phyloP scores from a whole-genome alignment of 1,140 invertebrate genomes.

The Tetragonula clypearis region DNA sequence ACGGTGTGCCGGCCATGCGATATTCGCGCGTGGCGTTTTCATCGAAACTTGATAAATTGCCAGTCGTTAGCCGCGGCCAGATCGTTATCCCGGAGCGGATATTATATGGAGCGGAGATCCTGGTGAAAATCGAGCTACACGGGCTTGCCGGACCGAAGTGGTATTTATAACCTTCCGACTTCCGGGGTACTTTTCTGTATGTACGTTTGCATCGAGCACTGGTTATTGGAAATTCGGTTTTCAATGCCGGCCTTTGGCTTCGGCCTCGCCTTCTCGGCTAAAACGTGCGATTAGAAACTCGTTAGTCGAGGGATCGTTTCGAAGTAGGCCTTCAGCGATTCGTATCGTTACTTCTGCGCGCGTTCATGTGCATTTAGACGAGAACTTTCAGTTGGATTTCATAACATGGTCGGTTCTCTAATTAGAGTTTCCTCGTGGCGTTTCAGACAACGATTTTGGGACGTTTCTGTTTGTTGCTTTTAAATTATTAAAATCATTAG shows the following conservation, averaged over 20 bases:
- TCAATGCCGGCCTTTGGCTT: neutral
- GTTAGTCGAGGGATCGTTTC: neutral
- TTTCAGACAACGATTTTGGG: too few relatives aligned
- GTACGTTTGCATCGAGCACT: neutral
- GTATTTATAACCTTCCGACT: conserved; percentile 35
- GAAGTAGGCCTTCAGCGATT: neutral
- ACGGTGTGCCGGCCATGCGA: neutral
- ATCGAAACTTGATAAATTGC: conserved; percentile 43
- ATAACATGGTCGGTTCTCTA: too few relatives aligned
- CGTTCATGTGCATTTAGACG: too few relatives aligned
- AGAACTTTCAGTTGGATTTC: too few relatives aligned
- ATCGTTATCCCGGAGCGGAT: conserved; percentile 38
- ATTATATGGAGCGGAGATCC: conserved; percentile 45
- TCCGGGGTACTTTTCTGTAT: conserved; percentile 12
- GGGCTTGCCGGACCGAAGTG: neutral
- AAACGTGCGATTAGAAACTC: conserved; percentile 10
- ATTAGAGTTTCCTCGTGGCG: too few relatives aligned
- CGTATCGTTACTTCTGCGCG: neutral
- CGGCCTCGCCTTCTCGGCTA: neutral
- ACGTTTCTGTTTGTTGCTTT: too few relatives aligned
- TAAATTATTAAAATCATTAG: too few relatives aligned
- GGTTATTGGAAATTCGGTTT: conserved; percentile 27
- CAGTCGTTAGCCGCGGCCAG: conserved; percentile 41
- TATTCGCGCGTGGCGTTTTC: conserved; percentile 30
- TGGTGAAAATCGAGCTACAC: conserved; percentile 37